These are phyloP conservation scores for Brenthis ino DNA, from an alignment of 2,888 invertebrate genomes.

Conservation along the genomic window DNA sequence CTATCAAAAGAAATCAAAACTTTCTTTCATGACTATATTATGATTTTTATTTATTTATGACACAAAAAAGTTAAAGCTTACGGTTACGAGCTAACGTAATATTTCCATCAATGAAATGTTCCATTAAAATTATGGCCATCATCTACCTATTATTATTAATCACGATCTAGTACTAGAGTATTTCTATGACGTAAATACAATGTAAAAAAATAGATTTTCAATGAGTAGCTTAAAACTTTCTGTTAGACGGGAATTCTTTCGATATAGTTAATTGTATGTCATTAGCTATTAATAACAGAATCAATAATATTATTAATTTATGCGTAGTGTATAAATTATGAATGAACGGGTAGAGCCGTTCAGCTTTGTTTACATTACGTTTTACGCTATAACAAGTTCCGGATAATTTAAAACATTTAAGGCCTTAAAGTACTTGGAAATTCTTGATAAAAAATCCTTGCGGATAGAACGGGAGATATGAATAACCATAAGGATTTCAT, in stretches of 20 bases:
- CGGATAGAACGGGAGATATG: not conserved
- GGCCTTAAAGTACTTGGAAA: not conserved
- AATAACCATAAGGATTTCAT: no score
- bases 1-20: no score
- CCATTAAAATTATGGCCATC: conserved; percentile 5
- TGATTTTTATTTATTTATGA: no score
- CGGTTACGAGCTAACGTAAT: not conserved
- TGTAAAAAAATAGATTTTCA: conserved; percentile 10
- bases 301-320: conserved; percentile 30
- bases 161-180: not conserved
- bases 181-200: conserved; percentile 19
- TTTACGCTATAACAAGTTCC: conserved; percentile 21
- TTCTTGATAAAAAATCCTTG: conserved; percentile 5
- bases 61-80: no score
- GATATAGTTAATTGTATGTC: conserved; percentile 1
- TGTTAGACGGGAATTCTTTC: not conserved
- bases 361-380: conserved; percentile 18
- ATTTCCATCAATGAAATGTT: conserved; percentile 3
- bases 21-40: no score
- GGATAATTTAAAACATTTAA: conserved; percentile 19
- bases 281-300: conserved; percentile 17
- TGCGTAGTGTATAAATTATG: conserved; percentile 29
- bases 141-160: not conserved
- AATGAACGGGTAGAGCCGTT: conserved; percentile 13
- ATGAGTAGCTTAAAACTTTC: conserved; percentile 16